Evolutionary conservation across 2,888 invertebrate genomes (phyloP), one percentile per base, ranked within the genome.

Genomic region (Latrodectus elegans): DNA sequence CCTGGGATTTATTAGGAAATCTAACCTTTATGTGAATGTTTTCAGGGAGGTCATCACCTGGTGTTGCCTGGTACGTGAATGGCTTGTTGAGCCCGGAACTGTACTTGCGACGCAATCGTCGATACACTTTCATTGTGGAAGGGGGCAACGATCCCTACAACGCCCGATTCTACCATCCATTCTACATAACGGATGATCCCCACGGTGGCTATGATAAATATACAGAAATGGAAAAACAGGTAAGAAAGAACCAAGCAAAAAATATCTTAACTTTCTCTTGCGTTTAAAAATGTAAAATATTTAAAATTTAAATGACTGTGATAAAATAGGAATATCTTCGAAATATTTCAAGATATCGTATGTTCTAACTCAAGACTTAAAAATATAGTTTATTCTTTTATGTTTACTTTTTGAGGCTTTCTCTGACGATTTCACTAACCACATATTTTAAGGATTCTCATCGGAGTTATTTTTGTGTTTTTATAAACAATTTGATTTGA

Each of bases 11-110:
- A 22, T 38, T 38, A 38, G 4, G 1, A 38, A 38, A 4, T 38
- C 4, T 38, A 38, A 38, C 38, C 38, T 38, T 6, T 6, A 38
- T 38, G 0, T 38, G 38, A 38, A 38, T 53, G n/a, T 86, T 90
- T 84, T 67, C 90, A 88, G 90, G 90, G 38, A 82, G 90, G 8
- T 90, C 91, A 10, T 91, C 92, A 8, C 91, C 94, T 90, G 95
- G 95, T 0, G 93, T 96, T 70, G 95, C 97, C 14, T 98, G 97
- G 97, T 98, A 97, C 93, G 96, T 98, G 89, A 97, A 98, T 92
- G 98, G 98, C 0, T 95, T 95, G 91, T 93, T 98, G 90, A 95
- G 95, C 76, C 97, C 97, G 0, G 97, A 97, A 92, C 93, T 98
- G 89, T 97, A 96, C 94, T 93, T 98, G 90, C 94, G 96, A 88